Conservation (phyloP, 1,140 invertebrate genomes). For the Fopius arisanus region DNA sequence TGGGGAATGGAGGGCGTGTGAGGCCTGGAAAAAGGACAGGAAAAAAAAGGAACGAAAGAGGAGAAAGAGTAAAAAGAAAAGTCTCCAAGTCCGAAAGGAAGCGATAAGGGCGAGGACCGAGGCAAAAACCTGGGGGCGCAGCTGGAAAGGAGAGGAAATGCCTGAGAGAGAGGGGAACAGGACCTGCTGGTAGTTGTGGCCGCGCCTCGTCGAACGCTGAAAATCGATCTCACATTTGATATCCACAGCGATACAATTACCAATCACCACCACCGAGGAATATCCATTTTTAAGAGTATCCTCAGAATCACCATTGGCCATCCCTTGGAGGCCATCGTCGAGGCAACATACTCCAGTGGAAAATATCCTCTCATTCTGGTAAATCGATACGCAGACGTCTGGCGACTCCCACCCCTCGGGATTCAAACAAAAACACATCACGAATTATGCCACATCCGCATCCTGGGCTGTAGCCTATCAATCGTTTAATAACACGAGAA, state of each 20-base stretch:
- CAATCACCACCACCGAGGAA: not conserved
- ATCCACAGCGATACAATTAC: slow-evolving; percentile 31
- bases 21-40: too few species aligned
- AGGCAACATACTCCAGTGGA: not conserved
- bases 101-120: slow-evolving; percentile 31
- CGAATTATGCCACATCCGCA: slow-evolving; percentile 13
- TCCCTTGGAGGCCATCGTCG: not conserved
- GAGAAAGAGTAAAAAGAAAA: too few species aligned
- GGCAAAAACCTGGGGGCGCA: slow-evolving; percentile 32
- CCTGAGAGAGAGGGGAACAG: slow-evolving; percentile 15
- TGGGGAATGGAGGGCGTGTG: too few species aligned
- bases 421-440: not conserved
- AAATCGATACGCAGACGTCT: slow-evolving; percentile 28
- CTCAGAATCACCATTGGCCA: too few species aligned
- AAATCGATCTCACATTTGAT: slow-evolving; percentile 33
- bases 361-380: not conserved
- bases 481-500: not conserved
- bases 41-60: not conserved
- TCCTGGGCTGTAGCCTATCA: not conserved
- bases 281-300: too few species aligned
- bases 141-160: slow-evolving; percentile 19
- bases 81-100: slow-evolving; percentile 20
- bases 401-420: not conserved
- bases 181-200: slow-evolving; percentile 31
- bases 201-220: slow-evolving; percentile 31